A percentile compares a stretch with the other conserved stretches of the same genome.
phyloP scores from a whole-genome alignment of 2,888 invertebrate genomes.

The Branchellion lobata region DNA sequence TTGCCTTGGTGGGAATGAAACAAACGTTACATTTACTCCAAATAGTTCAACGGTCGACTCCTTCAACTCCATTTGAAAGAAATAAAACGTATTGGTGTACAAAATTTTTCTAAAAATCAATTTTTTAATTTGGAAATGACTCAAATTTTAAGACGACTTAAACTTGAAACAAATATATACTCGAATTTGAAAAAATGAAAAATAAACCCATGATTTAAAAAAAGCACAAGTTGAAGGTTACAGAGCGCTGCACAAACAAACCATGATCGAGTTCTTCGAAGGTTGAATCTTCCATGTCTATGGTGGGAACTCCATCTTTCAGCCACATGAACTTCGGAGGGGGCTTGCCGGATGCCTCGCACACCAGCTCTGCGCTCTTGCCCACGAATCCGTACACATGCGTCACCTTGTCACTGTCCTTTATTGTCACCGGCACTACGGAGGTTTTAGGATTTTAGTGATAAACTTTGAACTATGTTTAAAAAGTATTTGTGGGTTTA shows the following conservation, averaged over 20 bases:
- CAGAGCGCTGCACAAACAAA: too few species aligned
- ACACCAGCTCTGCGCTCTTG: slow-evolving; percentile 58
- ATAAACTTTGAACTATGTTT: too few species aligned
- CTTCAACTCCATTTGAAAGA: too few species aligned
- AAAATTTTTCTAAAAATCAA: not conserved
- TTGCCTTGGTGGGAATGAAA: slow-evolving; percentile 56
- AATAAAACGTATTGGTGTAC: not conserved
- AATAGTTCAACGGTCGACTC: too few species aligned
- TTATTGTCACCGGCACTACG: slow-evolving; percentile 50
- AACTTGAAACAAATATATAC: too few species aligned
- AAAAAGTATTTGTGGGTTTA: too few species aligned
- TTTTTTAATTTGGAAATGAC: too few species aligned
- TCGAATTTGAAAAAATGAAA: too few species aligned
- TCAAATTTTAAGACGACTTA: too few species aligned
- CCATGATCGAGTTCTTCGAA: slow-evolving; percentile 56
- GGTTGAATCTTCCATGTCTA: slow-evolving; percentile 57
- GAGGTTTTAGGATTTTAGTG: too few species aligned
- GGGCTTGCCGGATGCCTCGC: slow-evolving; percentile 61
- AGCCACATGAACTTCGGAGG: slow-evolving; percentile 62
- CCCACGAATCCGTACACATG: slow-evolving; percentile 59
- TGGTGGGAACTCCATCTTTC: slow-evolving; percentile 54
- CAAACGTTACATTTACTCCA: not conserved
- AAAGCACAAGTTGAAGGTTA: too few species aligned
- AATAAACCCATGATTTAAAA: too few species aligned
- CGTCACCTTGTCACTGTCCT: slow-evolving; percentile 27